phyloP scores from a whole-genome alignment of 1,140 invertebrate genomes.

The Phortica variegata region DNA sequence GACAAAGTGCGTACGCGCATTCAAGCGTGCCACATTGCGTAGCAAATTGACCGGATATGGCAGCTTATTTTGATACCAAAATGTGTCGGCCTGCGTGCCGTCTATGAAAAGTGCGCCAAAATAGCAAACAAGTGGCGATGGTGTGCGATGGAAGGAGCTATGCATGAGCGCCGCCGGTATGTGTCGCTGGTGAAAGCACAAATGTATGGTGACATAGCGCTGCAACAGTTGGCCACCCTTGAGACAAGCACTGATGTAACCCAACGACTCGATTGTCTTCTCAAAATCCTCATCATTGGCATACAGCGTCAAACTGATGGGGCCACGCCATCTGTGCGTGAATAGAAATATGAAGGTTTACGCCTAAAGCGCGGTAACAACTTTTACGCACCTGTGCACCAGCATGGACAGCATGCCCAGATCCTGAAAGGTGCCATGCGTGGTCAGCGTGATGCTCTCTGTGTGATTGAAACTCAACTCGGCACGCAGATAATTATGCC shows the following conservation, averaged over 20 bases:
- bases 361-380: not conserved
- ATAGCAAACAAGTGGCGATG: not conserved
- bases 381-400: slow-evolving; percentile 11
- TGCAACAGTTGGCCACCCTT: slow-evolving; percentile 64
- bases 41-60: slow-evolving; percentile 19
- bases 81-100: not conserved
- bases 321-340: slow-evolving; percentile 62
- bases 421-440: slow-evolving; percentile 18
- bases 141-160: slow-evolving; percentile 62
- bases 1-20: slow-evolving; percentile 18
- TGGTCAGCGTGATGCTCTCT: slow-evolving; percentile 21
- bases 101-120: not conserved
- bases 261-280: slow-evolving; percentile 64
- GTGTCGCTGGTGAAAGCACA: slow-evolving; percentile 78
- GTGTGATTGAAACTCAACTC: slow-evolving; percentile 1
- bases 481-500: slow-evolving; percentile 16
- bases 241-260: slow-evolving; percentile 65
- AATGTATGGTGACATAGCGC: slow-evolving; percentile 77
- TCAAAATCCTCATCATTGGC: slow-evolving; percentile 69
- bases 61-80: slow-evolving; percentile 6
- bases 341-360: not conserved
- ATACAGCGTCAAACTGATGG: slow-evolving; percentile 71
- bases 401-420: slow-evolving; percentile 6
- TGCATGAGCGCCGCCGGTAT: slow-evolving; percentile 69
- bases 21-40: slow-evolving; percentile 17